Base-by-base conservation (phyloP, 2,797 vertebrate genomes). In the Pipistrellus pygmaeus region DNA sequence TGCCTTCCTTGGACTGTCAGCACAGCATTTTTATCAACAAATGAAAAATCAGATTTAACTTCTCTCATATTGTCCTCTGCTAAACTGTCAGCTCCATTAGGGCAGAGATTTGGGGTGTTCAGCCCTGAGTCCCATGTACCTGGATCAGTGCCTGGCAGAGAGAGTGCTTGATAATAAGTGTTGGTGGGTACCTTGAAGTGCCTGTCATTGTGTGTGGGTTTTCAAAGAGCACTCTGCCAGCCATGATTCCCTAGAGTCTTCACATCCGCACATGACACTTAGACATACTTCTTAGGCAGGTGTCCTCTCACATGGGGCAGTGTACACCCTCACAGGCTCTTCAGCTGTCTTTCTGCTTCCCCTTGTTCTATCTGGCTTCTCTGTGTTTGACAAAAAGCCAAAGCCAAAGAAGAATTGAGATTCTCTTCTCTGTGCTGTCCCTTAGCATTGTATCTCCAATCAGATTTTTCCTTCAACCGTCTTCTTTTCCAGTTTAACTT, bases 401-500 rank as follows among this genome's bases (percentile, higher is more conserved):
- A 94, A 72, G 53, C 53, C 73, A 71, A 35, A 83, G 48, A 92
- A 38, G 23, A 87, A 82, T 68, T 85, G 76, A 82, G 57, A 85
- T 32, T 46, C 66, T 55, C 20, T 25, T 44, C 10, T 71, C 35
- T 75, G 3, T 57, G 25, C 32, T 46, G 9, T 41, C 44, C 14
- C 27, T 88, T 69, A 55, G 17, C 48, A 55, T 46, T 73, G 57
- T 85, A 14, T 62, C 60, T 23, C 73, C 76, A 88, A 32, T 51
- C 48, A 88, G 12, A 32, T 84, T 57, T 85, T 91, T 91, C 69
- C 66, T 73, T 20, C 69, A 4, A 44, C 17, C 4, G 14, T 51
- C 41, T 55, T 48, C 53, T 88, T 96, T 92, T 55, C 64, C 14
- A n/a, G n/a, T 90, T 92, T 91, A 90, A 55, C 48, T 76, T 92